Conservation (phyloP, 2,888 invertebrate species). For the Allacma fusca region DNA sequence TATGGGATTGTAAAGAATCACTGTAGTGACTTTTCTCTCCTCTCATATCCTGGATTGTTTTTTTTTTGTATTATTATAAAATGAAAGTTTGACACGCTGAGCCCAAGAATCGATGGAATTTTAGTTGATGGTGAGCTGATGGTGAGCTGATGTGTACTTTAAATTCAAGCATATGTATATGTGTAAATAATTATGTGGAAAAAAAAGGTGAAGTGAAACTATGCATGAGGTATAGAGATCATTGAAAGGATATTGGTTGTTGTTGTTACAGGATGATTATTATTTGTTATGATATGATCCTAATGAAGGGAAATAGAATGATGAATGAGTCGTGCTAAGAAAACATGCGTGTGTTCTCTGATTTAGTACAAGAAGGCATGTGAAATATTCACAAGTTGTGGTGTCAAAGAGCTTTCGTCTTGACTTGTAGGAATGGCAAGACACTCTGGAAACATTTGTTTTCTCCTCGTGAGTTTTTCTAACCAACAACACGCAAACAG, state of each 20-base stretch:
- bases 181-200: no score
- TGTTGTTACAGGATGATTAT: neutral
- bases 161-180: no score
- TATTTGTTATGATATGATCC: constrained; percentile 11
- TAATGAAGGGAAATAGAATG: constrained; percentile 35
- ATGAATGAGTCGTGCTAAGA: constrained; percentile 38
- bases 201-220: neutral
- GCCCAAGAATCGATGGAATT: no score
- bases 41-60: no score
- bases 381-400: constrained; percentile 48
- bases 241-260: neutral
- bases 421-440: constrained; percentile 35
- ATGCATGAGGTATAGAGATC: neutral
- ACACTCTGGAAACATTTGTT: constrained; percentile 30
- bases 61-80: no score
- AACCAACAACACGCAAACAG: neutral
- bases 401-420: constrained; percentile 46
- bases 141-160: no score
- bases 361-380: constrained; percentile 39
- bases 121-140: no score
- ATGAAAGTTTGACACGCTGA: no score
- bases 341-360: constrained; percentile 40
- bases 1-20: no score
- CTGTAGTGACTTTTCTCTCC: no score
- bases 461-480: constrained; percentile 13